These are phyloP conservation scores for Amyelois transitella DNA, from an alignment of 1,140 invertebrate species.

Conservation along the genomic window DNA sequence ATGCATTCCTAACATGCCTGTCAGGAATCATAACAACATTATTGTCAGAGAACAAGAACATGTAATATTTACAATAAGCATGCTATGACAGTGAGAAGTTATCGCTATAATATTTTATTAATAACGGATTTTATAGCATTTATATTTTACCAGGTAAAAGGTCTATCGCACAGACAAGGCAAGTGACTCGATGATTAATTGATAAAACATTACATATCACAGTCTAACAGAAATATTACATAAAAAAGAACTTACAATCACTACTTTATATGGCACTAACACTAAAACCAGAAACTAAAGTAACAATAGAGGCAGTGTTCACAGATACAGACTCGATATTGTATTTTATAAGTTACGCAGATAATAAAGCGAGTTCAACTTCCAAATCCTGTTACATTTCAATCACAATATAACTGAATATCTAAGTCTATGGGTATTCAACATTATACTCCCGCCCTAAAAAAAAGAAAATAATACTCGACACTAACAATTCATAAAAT, in stretches of 20 bases:
- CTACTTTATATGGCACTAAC: conserved; percentile 69
- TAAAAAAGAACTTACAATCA: conserved; percentile 51
- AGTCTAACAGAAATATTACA: conserved; percentile 68
- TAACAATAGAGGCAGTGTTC: conserved; percentile 35
- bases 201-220: conserved; percentile 62
- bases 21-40: neutral
- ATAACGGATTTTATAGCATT: conserved; percentile 5
- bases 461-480: conserved; percentile 57
- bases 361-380: neutral
- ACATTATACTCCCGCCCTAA: conserved; percentile 51
- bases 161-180: conserved; percentile 40
- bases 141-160: conserved; percentile 4
- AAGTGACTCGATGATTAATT: conserved; percentile 54
- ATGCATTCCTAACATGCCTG: neutral
- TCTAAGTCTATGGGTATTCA: conserved; percentile 49
- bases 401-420: conserved; percentile 60
- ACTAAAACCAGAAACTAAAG: conserved; percentile 48
- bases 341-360: conserved; percentile 1
- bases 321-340: neutral
- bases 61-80: neutral
- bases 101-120: neutral
- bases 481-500: conserved; percentile 61
- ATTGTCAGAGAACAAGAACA: neutral
- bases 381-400: conserved; percentile 53
- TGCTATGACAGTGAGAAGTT: neutral